Evolutionary conservation across 2,888 invertebrate species (phyloP).

Genomic region (Drosophila niveifrons): DNA sequence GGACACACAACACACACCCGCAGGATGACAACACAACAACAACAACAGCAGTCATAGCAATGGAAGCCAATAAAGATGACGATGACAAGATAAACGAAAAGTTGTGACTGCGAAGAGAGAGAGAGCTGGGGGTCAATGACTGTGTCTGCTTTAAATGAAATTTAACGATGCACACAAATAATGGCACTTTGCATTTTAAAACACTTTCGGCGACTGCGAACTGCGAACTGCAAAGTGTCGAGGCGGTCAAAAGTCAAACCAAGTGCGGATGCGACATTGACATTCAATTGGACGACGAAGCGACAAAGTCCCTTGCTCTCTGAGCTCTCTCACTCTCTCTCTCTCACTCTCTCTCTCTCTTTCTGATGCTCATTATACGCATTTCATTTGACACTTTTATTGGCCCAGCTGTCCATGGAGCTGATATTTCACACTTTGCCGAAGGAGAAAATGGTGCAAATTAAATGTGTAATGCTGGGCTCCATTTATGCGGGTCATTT

Average conservation of each 20-base stretch:
- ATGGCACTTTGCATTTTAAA: conserved; percentile 78
- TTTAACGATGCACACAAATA: conserved; percentile 78
- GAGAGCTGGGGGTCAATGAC: conserved; percentile 22
- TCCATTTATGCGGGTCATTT: conserved; percentile 78
- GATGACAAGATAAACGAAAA: conserved; percentile 68
- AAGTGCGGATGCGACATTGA: conserved; percentile 57
- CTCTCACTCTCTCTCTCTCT: too few relatives aligned
- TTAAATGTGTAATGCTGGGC: conserved; percentile 63
- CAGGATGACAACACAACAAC: conserved; percentile 44
- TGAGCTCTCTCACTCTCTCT: too few relatives aligned
- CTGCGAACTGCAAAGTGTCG: conserved; percentile 23
- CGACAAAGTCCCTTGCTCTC: conserved; percentile 23
- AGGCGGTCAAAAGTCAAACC: conserved; percentile 58
- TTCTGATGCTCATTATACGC: conserved; percentile 74
- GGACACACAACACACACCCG: conserved; percentile 59
- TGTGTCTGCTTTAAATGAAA: conserved; percentile 73
- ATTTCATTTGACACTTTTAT: conserved; percentile 80
- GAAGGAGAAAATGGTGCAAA: conserved; percentile 26
- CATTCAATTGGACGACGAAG: conserved; percentile 61
- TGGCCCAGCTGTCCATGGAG: conserved; percentile 62
- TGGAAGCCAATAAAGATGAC: conserved; percentile 72
- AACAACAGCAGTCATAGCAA: conserved; percentile 23
- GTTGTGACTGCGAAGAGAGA: conserved; percentile 36
- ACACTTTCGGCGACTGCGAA: conserved; percentile 55
- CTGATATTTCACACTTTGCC: conserved; percentile 65